Evolutionary conservation across 1,140 invertebrate species (phyloP).

Genomic region (Papilio dardanus): DNA sequence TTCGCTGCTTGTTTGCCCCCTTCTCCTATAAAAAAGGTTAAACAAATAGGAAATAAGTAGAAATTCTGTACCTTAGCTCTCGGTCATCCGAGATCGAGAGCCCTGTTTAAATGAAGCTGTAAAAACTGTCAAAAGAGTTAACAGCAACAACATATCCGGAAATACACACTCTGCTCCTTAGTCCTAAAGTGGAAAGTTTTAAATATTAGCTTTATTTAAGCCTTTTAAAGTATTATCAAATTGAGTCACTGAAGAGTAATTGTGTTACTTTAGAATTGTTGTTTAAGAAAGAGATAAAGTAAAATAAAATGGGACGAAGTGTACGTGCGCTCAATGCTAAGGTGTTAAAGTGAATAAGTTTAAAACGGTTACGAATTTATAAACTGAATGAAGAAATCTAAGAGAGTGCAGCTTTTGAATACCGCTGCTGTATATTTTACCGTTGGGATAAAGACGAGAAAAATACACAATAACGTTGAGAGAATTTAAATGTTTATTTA

Average conservation of each 20-base stretch:
- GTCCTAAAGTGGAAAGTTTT: background rate
- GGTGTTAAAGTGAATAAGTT: constrained; percentile 24
- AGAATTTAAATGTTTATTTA: background rate
- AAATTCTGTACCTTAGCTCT: too few species aligned
- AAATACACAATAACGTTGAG: background rate
- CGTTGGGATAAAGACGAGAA: background rate
- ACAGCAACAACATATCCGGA: too few species aligned
- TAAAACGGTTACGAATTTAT: constrained; percentile 19
- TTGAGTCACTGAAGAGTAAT: background rate
- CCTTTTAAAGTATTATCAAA: background rate
- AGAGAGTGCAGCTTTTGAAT: constrained; percentile 16
- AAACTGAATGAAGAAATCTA: constrained; percentile 19
- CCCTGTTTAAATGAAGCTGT: too few species aligned
- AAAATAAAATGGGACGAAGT: constrained; percentile 1
- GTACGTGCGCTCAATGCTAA: constrained; percentile 12
- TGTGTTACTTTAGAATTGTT: background rate
- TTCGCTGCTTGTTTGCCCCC: too few species aligned
- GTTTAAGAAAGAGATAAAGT: constrained; percentile 7
- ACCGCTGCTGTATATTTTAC: constrained; percentile 1
- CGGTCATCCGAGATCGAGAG: too few species aligned
- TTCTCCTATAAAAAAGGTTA: too few species aligned
- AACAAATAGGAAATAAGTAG: too few species aligned
- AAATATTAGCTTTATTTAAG: background rate
- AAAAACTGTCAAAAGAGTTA: too few species aligned
- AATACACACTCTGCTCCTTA: background rate